These are phyloP conservation scores for Pampus argenteus DNA, from an alignment of 2,797 vertebrate genomes.

Conservation along the genomic window DNA sequence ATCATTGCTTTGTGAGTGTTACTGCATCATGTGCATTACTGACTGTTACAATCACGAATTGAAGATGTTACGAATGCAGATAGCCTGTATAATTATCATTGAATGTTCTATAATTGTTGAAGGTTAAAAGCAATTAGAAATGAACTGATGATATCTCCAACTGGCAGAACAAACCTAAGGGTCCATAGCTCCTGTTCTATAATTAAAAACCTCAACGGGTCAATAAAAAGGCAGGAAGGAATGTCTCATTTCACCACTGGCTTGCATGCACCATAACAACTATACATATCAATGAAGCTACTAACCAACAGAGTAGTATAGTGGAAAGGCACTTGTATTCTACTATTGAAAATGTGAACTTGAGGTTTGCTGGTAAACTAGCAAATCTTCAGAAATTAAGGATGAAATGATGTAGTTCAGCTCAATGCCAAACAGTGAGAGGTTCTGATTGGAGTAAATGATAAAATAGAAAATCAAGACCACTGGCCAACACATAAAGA, in stretches of 20 bases:
- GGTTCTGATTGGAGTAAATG: constrained; percentile 32
- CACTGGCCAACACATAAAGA: constrained; percentile 39
- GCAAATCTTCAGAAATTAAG: constrained; percentile 37
- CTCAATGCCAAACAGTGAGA: constrained; percentile 58
- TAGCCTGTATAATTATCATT: constrained; percentile 50
- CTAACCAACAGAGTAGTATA: constrained; percentile 77
- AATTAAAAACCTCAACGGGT: constrained; percentile 42
- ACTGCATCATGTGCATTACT: constrained; percentile 61
- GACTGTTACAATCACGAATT: constrained; percentile 71
- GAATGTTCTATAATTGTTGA: constrained; percentile 64
- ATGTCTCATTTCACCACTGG: constrained; percentile 63
- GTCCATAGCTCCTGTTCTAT: constrained; percentile 45
- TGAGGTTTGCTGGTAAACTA: constrained; percentile 47
- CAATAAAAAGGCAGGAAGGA: constrained; percentile 36
- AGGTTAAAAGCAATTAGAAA: constrained; percentile 52
- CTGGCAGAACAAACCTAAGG: constrained; percentile 51
- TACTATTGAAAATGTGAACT: constrained; percentile 65
- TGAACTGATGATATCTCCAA: constrained; percentile 34
- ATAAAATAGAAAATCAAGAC: constrained; percentile 14
- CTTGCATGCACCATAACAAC: constrained; percentile 75
- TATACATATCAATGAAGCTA: constrained; percentile 78
- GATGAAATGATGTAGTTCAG: constrained; percentile 33
- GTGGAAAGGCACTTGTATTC: constrained; percentile 65
- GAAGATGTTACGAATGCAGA: constrained; percentile 56
- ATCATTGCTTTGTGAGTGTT: constrained; percentile 63